Percentiles rank a stretch among this genome's conserved stretches.
These are phyloP conservation scores for Antechinus flavipes DNA, from an alignment of 2,113 vertebrate genomes.

Conservation along the genomic window DNA sequence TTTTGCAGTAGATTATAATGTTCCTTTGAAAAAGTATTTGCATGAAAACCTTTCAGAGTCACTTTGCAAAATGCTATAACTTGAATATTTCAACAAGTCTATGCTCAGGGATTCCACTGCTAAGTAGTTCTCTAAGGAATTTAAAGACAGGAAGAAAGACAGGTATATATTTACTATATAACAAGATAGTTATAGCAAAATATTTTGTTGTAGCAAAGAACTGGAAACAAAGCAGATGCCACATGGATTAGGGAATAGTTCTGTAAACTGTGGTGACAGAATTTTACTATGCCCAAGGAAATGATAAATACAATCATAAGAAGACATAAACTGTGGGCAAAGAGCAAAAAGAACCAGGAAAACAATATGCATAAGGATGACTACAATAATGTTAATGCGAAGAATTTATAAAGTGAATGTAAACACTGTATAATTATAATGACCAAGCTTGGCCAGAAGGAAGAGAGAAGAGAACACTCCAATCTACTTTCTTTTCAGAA, in stretches of 20 bases:
- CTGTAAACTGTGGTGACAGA: not conserved
- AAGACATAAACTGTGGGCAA: not conserved
- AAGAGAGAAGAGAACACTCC: not conserved
- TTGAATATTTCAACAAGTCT: not conserved
- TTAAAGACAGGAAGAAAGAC: not conserved
- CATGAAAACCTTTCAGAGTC: slow-evolving; percentile 24
- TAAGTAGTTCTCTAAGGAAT: not conserved
- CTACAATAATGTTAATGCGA: not conserved
- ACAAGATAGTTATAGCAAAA: not conserved
- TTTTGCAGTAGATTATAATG: not conserved
- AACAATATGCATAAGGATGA: not conserved
- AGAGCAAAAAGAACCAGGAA: not conserved
- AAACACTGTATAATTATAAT: not conserved
- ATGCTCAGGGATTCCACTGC: not conserved
- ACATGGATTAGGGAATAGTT: not conserved
- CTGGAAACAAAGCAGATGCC: not conserved
- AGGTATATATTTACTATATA: not conserved
- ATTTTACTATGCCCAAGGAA: not conserved
- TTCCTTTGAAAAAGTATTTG: slow-evolving; percentile 9
- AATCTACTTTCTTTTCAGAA: not conserved
- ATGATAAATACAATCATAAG: not conserved
- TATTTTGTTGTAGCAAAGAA: not conserved
- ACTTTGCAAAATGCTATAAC: slow-evolving; percentile 40
- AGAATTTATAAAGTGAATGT: not conserved
- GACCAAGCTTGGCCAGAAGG: not conserved